A percentile compares a stretch with the other conserved stretches of the same genome.
These are phyloP conservation scores for Albula goreensis DNA, from an alignment of 2,113 vertebrate genomes.

Conservation along the genomic window DNA sequence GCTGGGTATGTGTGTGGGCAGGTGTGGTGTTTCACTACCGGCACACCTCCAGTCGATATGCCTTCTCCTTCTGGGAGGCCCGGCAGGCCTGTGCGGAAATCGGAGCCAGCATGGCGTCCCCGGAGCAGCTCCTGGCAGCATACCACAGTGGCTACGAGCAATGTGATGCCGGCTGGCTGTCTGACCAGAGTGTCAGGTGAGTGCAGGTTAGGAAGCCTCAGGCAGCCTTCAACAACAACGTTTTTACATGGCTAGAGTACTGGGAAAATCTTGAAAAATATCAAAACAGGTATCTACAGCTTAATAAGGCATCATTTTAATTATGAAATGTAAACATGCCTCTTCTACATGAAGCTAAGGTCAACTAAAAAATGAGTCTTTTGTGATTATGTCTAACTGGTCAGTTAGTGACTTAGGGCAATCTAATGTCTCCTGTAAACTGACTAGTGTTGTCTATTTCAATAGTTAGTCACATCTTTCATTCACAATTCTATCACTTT, in stretches of 20 bases:
- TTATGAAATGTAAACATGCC: too few species aligned
- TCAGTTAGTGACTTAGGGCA: too few species aligned
- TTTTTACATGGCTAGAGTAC: background rate
- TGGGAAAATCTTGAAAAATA: too few species aligned
- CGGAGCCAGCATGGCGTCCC: conserved; percentile 82
- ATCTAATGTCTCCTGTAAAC: too few species aligned
- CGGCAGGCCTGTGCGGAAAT: conserved; percentile 78
- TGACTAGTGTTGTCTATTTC: too few species aligned
- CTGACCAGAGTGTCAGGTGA: conserved; percentile 89
- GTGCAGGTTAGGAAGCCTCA: conserved; percentile 7
- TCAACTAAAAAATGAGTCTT: too few species aligned
- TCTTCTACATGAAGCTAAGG: too few species aligned
- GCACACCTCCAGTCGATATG: conserved; percentile 80
- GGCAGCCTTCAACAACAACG: background rate
- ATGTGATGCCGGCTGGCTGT: conserved; percentile 91
- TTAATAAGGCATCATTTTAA: too few species aligned
- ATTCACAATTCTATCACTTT: background rate
- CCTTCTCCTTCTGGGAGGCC: conserved; percentile 81
- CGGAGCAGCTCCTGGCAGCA: conserved; percentile 86
- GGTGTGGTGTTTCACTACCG: conserved; percentile 94
- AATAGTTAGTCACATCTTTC: too few species aligned
- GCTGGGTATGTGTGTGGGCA: conserved; percentile 47
- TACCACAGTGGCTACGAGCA: conserved; percentile 87
- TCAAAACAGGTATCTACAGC: too few species aligned
- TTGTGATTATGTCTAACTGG: too few species aligned